phyloP scores from a whole-genome alignment of 2,113 vertebrate species.

The Raphicerus campestris region DNA sequence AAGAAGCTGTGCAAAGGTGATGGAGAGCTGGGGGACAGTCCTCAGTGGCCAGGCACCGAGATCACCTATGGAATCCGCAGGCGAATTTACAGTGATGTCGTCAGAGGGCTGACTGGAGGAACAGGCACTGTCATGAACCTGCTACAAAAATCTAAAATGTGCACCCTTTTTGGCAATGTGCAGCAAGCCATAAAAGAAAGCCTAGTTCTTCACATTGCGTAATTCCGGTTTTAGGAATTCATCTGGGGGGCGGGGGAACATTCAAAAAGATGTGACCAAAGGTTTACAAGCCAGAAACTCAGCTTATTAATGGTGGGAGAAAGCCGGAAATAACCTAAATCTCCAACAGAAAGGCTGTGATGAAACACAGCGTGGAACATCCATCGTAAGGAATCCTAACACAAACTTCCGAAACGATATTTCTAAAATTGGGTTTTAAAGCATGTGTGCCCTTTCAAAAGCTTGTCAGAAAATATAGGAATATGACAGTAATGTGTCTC shows the following conservation, averaged over 20 bases:
- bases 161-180: not conserved
- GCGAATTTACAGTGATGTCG: no score
- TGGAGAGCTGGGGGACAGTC: fast-evolving
- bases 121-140: not conserved
- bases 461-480: not conserved
- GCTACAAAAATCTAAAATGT: not conserved
- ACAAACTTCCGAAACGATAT: not conserved
- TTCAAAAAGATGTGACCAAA: not conserved
- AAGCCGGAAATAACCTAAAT: not conserved
- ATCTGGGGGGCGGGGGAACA: not conserved
- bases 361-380: not conserved
- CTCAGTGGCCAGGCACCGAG: not conserved
- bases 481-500: not conserved
- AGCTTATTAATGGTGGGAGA: not conserved
- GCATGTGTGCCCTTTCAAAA: not conserved
- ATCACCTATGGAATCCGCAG: not conserved
- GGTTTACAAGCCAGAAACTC: not conserved
- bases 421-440: not conserved
- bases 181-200: not conserved
- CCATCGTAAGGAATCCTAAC: not conserved
- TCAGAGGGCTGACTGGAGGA: no score
- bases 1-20: fast-evolving
- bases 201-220: not conserved
- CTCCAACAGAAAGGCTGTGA: not conserved
- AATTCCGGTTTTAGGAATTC: not conserved